phyloP scores from a whole-genome alignment of 2,888 invertebrate species.

The Amphipoea lucens region DNA sequence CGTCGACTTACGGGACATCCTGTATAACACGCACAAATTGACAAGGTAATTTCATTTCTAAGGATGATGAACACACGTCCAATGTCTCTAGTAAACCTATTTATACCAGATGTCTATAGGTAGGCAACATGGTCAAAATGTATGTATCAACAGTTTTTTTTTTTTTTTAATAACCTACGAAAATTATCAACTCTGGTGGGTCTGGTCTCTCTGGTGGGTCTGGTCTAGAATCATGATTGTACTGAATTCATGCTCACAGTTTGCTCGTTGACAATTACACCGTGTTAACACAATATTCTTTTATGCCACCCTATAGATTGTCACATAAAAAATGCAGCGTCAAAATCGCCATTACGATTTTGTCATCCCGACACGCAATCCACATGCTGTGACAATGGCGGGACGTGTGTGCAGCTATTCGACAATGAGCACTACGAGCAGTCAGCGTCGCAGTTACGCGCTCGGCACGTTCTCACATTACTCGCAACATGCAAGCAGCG shows the following conservation, averaged over 20 bases:
- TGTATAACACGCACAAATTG: neutral
- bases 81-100: too few relatives aligned
- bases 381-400: slow-evolving; percentile 33
- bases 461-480: slow-evolving; percentile 34
- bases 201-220: neutral
- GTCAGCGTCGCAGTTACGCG: slow-evolving; percentile 7
- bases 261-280: neutral
- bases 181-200: neutral
- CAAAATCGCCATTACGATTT: neutral
- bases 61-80: too few relatives aligned
- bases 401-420: slow-evolving; percentile 34
- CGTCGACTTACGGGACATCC: too few relatives aligned
- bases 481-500: slow-evolving; percentile 32
- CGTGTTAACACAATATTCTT: neutral
- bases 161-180: neutral
- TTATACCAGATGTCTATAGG: too few relatives aligned
- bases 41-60: too few relatives aligned
- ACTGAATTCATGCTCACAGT: neutral
- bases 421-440: slow-evolving; percentile 26
- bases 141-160: too few relatives aligned
- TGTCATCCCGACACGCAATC: slow-evolving; percentile 23
- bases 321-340: slow-evolving; percentile 12
- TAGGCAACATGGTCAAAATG: too few relatives aligned
- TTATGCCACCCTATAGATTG: neutral
- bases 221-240: neutral